Percentiles rank a stretch among this genome's conserved stretches.
Evolutionary conservation across 2,888 invertebrate genomes (phyloP).

Genomic region (Chrysopilus asiliformis): DNA sequence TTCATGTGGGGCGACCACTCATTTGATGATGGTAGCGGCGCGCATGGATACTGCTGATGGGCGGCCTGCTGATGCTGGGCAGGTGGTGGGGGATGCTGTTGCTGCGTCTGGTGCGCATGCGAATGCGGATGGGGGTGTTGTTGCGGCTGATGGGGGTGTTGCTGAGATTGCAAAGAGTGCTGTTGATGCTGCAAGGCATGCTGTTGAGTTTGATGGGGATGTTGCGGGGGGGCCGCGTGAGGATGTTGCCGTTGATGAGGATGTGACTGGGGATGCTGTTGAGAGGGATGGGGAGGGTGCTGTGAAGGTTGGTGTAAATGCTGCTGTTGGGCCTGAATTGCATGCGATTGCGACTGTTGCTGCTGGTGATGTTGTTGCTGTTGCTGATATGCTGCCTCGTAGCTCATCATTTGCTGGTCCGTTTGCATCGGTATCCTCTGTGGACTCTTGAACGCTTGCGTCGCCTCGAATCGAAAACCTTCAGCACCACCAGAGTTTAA

Average conservation of each 20-base stretch:
- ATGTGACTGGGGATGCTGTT: conserved; percentile 2
- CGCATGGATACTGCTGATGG: conserved; percentile 8
- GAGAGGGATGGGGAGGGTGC: background rate
- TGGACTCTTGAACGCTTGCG: background rate
- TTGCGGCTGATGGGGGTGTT: conserved; percentile 12
- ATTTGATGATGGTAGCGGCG: background rate
- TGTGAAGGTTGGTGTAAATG: background rate
- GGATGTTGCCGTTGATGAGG: conserved; percentile 5
- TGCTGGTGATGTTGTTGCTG: conserved; percentile 16
- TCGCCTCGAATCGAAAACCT: conserved; percentile 10
- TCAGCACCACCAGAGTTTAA: conserved; percentile 20
- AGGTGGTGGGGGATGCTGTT: conserved; percentile 6
- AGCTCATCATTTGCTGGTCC: conserved; percentile 6
- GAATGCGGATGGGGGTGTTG: conserved; percentile 12
- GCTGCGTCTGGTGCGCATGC: background rate
- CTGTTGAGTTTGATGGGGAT: conserved; percentile 2
- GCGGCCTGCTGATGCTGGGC: conserved; percentile 12
- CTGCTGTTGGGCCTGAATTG: background rate
- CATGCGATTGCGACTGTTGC: background rate
- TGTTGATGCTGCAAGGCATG: conserved; percentile 12
- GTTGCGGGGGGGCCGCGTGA: background rate
- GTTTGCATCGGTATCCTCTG: conserved; percentile 7
- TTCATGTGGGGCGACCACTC: background rate
- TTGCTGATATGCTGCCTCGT: conserved; percentile 7
- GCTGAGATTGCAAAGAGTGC: conserved; percentile 5